Percentiles rank a stretch among this genome's conserved stretches.
phyloP scores from a whole-genome alignment of 53 echinoderm and acorn worm species.

The Actinopyga echinites region DNA sequence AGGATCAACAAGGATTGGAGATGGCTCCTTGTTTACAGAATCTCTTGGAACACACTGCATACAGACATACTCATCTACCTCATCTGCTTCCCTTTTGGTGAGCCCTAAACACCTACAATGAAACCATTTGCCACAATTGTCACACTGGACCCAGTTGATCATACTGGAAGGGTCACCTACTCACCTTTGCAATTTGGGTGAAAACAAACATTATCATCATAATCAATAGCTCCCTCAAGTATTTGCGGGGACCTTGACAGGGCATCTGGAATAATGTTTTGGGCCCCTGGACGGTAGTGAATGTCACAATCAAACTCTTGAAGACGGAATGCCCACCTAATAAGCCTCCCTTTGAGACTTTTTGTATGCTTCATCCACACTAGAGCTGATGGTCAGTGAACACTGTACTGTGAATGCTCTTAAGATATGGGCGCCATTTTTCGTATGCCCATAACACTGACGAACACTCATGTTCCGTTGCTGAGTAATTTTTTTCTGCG shows the following conservation, averaged over 20 bases:
- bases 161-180: neutral
- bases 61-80: neutral
- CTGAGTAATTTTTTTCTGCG: conserved; percentile 57
- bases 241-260: too few species aligned
- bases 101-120: conserved; percentile 14
- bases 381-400: conserved; percentile 14
- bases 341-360: too few species aligned
- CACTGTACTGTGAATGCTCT: conserved; percentile 21
- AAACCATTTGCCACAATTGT: conserved; percentile 30
- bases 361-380: too few species aligned
- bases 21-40: neutral
- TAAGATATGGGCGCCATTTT: conserved; percentile 39
- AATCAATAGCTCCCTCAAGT: too few species aligned
- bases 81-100: neutral
- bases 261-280: too few species aligned
- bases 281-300: too few species aligned
- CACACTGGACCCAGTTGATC: conserved; percentile 52
- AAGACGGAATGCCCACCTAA: too few species aligned
- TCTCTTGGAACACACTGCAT: too few species aligned
- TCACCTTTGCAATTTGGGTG: too few species aligned
- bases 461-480: conserved; percentile 53
- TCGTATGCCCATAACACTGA: conserved; percentile 43
- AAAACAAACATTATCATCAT: too few species aligned
- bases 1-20: neutral
- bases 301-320: too few species aligned